Evolutionary conservation across 1,140 invertebrate genomes (phyloP), one percentile per base, ranked within the genome.

Genomic region (Cotesia vestalis): DNA sequence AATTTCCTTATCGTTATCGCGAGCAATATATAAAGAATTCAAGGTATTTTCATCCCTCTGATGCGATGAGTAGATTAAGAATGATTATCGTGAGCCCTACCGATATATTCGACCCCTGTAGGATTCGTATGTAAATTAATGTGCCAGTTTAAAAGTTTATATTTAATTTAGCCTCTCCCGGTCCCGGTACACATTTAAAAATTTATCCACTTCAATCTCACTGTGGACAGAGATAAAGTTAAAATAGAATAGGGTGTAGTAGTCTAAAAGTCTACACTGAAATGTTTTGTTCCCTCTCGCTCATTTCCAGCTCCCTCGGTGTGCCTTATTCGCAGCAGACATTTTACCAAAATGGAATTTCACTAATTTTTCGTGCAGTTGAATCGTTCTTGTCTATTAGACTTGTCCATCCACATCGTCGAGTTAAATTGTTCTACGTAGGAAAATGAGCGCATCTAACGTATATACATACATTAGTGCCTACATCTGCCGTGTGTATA

Each of bases 341-440:
- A 70, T 70, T 66, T 60, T 27, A 59, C 17, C 9, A 61, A 38
- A 64, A 71, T 74, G 60, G 69, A 71, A 46, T 74, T 74, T 74
- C 64, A 62, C 73, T 74, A 71, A 74, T 74, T 74, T 74, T 74
- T 69, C 73, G 52, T 62, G 68, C 68, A 74, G 73, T 74, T 74
- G 69, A 71, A 68, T 68, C 73, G 66, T 71, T 69, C 20, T 38
- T 71, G 40, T 59, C 70, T 74, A 74, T 74, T 74, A 71, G 64
- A 66, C 73, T 73, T 34, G 64, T 64, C 62, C 40, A 53, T 59
- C 63, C 51, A 27, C 51, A 59, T 51, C 40, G 64, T 51, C 46
- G 53, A 36, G 35, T 9, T 38, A 62, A 69, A 51, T 67, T 52
- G 66, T 67, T 67, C 46, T 20, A 36, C 38, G 27, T 66, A n/a